Conservation (phyloP, 1,140 invertebrate genomes). For the Arion vulgaris region DNA sequence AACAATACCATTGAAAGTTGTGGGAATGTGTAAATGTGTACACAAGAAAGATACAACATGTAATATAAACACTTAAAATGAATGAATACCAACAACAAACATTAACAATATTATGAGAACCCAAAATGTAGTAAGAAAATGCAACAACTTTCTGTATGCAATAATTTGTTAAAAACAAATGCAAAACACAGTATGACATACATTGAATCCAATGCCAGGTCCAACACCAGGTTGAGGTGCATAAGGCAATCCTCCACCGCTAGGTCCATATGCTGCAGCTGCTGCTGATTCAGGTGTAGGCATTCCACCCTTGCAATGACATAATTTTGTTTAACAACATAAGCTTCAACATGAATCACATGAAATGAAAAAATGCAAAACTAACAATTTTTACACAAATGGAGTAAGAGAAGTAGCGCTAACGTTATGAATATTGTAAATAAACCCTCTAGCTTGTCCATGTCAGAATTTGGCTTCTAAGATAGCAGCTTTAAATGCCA, state of each 20-base stretch:
- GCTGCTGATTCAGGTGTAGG: slow-evolving; percentile 58
- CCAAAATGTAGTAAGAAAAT: no score
- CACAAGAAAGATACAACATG: background rate
- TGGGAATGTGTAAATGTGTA: no score
- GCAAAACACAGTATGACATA: slow-evolving; percentile 4
- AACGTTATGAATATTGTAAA: no score
- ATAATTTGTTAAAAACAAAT: background rate
- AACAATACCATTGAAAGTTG: no score
- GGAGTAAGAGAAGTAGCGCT: no score
- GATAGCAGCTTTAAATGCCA: no score
- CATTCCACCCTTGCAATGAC: slow-evolving; percentile 50
- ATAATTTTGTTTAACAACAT: no score
- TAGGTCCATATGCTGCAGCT: slow-evolving; percentile 54
- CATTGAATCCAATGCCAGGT: slow-evolving; percentile 32
- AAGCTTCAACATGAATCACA: no score
- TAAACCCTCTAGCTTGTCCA: no score
- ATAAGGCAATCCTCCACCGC: slow-evolving; percentile 51
- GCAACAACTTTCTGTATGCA: background rate
- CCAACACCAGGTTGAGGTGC: slow-evolving; percentile 47
- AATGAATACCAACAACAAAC: background rate
- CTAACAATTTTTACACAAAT: no score
- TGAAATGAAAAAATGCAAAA: no score
- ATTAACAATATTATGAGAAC: background rate
- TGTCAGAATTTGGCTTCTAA: no score
- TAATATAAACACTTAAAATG: background rate